Percentiles rank a stretch among this genome's conserved stretches.
Evolutionary conservation across 2,888 invertebrate genomes (phyloP).

Genomic region (Cataglyphis altisquamis): DNA sequence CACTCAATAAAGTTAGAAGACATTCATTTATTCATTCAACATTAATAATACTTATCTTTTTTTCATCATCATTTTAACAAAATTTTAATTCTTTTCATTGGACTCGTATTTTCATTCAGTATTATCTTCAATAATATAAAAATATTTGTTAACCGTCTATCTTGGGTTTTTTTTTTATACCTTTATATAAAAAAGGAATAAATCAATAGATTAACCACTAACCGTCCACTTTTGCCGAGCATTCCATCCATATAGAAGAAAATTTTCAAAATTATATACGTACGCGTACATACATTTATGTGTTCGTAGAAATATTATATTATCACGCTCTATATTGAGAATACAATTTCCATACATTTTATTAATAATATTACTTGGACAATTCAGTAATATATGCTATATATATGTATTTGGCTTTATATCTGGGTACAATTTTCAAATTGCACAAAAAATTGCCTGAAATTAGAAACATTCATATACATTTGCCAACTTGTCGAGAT

Average conservation of each 20-base stretch:
- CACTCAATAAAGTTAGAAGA: constrained; percentile 22
- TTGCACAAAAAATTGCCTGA: neutral
- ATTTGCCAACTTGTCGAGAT: constrained; percentile 23
- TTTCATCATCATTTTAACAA: neutral
- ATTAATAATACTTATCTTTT: neutral
- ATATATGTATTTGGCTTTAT: neutral
- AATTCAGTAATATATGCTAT: too few species aligned
- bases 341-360: neutral
- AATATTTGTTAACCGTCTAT: neutral
- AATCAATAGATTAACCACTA: too few species aligned
- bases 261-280: neutral
- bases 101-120: neutral
- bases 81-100: neutral
- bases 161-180: too few species aligned
- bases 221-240: neutral
- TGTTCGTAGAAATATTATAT: neutral
- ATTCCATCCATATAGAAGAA: neutral
- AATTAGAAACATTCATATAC: constrained; percentile 8
- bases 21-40: constrained; percentile 8
- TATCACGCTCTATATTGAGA: neutral
- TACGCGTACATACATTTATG: neutral
- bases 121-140: neutral
- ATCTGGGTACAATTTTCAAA: neutral
- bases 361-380: too few species aligned
- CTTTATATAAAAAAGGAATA: too few species aligned